Base-by-base conservation (phyloP, 2,113 vertebrate genomes). In the Nesogale talazaci region DNA sequence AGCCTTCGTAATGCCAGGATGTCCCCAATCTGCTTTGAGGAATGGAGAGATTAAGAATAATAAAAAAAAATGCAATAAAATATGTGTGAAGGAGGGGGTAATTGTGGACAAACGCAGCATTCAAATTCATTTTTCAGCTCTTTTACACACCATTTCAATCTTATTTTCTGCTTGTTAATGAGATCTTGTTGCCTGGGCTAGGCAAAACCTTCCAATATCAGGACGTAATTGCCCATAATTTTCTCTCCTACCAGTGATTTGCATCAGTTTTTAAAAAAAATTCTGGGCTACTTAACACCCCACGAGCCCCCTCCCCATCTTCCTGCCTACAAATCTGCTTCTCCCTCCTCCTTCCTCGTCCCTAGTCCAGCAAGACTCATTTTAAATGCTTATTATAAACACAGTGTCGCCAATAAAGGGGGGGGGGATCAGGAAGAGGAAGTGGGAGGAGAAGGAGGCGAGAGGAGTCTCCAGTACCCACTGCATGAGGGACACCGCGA, bases 91-190 rank as follows among this genome's bases (percentile, higher is more conserved):
- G 98, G 98, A 98, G 98, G 98, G 99, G 99, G 99, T 99, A 99
- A 99, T 99, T 99, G 99, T 98, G 99, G 99, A 99, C 99, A 99
- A 99, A 99, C 99, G 99, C 98, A 97, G 99, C 99, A 99, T 99
- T 99, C 99, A 99, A 99, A 99, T 99, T 99, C 99, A 99, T 99
- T 99, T 98, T 99, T 99, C 99, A 99, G 99, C 99, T 99, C 99
- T 99, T 98, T 99, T 99, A 99, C 99, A 98, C 99, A 99, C 99
- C 99, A 99, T 99, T 99, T 99, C 99, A 99, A 99, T 99, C 99
- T 99, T 99, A 99, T 99, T 99, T 99, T 99, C 99, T 99, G 99
- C 99, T 98, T 99, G 99, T 99, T 99, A 99, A 99, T 99, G 99
- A 99, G 99, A 99, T 99, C 99, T 98, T 99, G 99, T 99, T 99